Conservation (phyloP, 2,888 invertebrate genomes). For the Archips xylosteana region DNA sequence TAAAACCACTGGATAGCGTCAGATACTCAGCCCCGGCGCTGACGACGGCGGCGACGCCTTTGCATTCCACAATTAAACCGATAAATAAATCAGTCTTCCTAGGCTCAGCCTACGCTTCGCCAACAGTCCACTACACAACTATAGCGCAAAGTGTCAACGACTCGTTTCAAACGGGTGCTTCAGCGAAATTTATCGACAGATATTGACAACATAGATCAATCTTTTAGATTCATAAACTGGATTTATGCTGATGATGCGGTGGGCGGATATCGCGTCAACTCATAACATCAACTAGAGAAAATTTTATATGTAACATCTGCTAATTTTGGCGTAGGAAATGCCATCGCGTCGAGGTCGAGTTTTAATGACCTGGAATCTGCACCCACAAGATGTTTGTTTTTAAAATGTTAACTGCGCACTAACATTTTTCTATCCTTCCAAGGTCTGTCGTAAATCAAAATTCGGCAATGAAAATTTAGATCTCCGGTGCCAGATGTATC, state of each 20-base stretch:
- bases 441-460: slow-evolving; percentile 44
- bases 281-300: slow-evolving; percentile 42
- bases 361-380: slow-evolving; percentile 53
- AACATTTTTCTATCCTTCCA: slow-evolving; percentile 46
- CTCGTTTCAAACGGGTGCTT: slow-evolving; percentile 23
- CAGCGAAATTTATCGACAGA: slow-evolving; percentile 26
- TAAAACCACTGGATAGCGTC: slow-evolving; percentile 81
- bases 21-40: slow-evolving; percentile 72
- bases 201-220: slow-evolving; percentile 25
- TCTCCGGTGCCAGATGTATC: slow-evolving; percentile 1
- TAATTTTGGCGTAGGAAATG: slow-evolving; percentile 59
- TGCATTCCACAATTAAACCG: slow-evolving; percentile 66
- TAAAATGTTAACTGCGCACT: slow-evolving; percentile 45
- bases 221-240: slow-evolving; percentile 26
- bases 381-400: slow-evolving; percentile 49
- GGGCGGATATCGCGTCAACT: slow-evolving; percentile 36
- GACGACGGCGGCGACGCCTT: slow-evolving; percentile 61
- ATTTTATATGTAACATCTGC: slow-evolving; percentile 36
- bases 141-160: slow-evolving; percentile 37
- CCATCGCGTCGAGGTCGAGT: slow-evolving; percentile 60
- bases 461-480: slow-evolving; percentile 24
- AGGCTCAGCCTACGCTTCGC: slow-evolving; percentile 43
- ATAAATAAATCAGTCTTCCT: slow-evolving; percentile 54
- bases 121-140: slow-evolving; percentile 34
- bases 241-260: slow-evolving; percentile 32